Evolutionary conservation across 2,113 vertebrate species (phyloP), one percentile per base, ranked within the genome.

Genomic region (Nesoenas mayeri): DNA sequence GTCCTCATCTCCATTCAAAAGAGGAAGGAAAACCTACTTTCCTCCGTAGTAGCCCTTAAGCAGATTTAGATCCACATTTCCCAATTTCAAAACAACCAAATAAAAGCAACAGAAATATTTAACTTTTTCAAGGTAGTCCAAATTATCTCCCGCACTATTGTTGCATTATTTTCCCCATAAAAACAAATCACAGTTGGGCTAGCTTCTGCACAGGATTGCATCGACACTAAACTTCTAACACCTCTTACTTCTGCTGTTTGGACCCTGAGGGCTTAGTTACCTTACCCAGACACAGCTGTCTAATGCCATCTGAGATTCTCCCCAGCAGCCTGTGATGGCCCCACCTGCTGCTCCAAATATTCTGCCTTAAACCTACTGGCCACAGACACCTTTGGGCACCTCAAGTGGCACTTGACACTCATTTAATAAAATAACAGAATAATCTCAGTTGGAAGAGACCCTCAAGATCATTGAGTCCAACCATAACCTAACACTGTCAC

Each of bases 261-360:
- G 73, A 88, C 34, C 28, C 72, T 3, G 40, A 61, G 28, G 20
- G 34, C 21, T 51, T 8, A 0, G 24, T 32, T 34, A 38, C 38
- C 18, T 32, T 34, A 44, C 38, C 18, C 57, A 29, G 11, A 38
- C 22, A 60, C 14, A 40, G 34, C 16, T 42, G 6, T 5, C 13
- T 40, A 47, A 51, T 8, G 4, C 32, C 62, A 66, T 32, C 4
- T 1, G 28, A 92, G 53, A 51, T 26, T 22, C 13, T 38, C 56
- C 20, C 1, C 0, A 70, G 56, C 29, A 28, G 16, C 11, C 54
- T 31, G 19, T 2, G 24, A 53, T 7, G 6, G 3, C 29, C 54
- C 38, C 34, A 65, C 34, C n/a, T 38, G 38, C 44, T 60, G 62
- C 57, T 79, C 15, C 56, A 38, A 44, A 87, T 44, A 16, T 32